Conservation (phyloP, 2,888 invertebrate species). For the Leuctra nigra region DNA sequence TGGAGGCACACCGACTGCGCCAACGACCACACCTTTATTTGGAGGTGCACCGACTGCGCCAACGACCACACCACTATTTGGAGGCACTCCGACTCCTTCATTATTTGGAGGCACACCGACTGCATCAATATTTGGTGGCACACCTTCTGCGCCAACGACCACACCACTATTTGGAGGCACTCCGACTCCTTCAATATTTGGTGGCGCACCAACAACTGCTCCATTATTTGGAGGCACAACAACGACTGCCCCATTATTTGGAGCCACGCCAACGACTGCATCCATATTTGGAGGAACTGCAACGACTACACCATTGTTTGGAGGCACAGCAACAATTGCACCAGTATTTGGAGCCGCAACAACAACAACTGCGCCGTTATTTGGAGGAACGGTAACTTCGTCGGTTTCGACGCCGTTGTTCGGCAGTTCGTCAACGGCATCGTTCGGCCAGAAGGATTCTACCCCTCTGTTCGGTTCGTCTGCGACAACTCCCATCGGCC, state of each 20-base stretch:
- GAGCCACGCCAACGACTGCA: conserved; percentile 11
- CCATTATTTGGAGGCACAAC: too few species aligned
- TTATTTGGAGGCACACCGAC: conserved; percentile 17
- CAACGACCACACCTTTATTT: background rate
- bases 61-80: conserved; percentile 21
- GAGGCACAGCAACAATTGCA: background rate
- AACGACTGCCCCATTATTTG: conserved; percentile 12
- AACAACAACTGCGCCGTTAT: background rate
- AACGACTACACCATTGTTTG: background rate
- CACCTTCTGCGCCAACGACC: background rate
- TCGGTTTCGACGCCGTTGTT: conserved; percentile 7
- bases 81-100: conserved; percentile 5
- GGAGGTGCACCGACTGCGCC: conserved; percentile 3
- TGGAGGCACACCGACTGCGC: background rate
- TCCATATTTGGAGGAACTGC: conserved; percentile 19
- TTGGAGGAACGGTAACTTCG: background rate
- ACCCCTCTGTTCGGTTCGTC: background rate
- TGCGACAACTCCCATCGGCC: background rate
- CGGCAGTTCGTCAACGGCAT: background rate
- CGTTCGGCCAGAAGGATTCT: background rate
- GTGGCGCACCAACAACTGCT: too few species aligned
- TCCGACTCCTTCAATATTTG: background rate
- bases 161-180: conserved; percentile 3
- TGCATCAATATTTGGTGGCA: conserved; percentile 19
- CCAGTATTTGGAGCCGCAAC: too few species aligned